These are phyloP conservation scores for Meiosimyza decipiens DNA, from an alignment of 2,888 invertebrate species.

Conservation along the genomic window DNA sequence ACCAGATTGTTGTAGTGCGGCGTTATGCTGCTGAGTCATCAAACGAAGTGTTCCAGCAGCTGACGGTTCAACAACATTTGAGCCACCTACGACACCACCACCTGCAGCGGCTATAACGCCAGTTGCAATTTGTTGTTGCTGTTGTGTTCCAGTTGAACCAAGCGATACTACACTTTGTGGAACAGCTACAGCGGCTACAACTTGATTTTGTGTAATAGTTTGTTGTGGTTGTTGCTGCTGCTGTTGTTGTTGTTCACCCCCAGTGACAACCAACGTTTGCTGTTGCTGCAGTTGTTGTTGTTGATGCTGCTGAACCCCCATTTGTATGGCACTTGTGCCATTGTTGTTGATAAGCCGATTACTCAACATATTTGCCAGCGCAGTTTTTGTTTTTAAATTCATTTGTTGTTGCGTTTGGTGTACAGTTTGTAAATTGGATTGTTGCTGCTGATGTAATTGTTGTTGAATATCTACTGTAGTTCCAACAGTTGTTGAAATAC, in stretches of 20 bases:
- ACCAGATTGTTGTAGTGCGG: slow-evolving; percentile 69
- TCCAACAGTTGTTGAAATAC: slow-evolving; percentile 50
- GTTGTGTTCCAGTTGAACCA: slow-evolving; percentile 56
- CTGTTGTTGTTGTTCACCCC: slow-evolving; percentile 42
- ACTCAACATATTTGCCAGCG: slow-evolving; percentile 93
- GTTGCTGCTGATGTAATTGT: slow-evolving; percentile 60
- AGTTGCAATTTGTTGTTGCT: slow-evolving; percentile 43
- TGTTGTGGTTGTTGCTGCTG: slow-evolving; percentile 49
- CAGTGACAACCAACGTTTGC: slow-evolving; percentile 59
- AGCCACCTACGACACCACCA: slow-evolving; percentile 41
- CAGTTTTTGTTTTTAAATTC: slow-evolving; percentile 92
- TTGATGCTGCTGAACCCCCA: slow-evolving; percentile 48
- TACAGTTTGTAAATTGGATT: slow-evolving; percentile 47
- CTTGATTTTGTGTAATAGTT: slow-evolving; percentile 55
- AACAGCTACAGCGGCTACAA: slow-evolving; percentile 35
- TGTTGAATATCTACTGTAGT: slow-evolving; percentile 38
- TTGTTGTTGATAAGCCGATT: slow-evolving; percentile 77
- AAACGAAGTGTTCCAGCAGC: slow-evolving; percentile 79
- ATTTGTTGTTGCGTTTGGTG: slow-evolving; percentile 71
- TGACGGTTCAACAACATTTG: slow-evolving; percentile 68
- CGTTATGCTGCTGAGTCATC: slow-evolving; percentile 87
- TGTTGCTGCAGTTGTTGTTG: slow-evolving; percentile 49
- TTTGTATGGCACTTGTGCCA: slow-evolving; percentile 17
- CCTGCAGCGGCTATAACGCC: slow-evolving; percentile 32
- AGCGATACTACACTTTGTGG: slow-evolving; percentile 35